Evolutionary conservation across 1,140 invertebrate genomes (phyloP).

Genomic region (Philotrypesis tridentata): DNA sequence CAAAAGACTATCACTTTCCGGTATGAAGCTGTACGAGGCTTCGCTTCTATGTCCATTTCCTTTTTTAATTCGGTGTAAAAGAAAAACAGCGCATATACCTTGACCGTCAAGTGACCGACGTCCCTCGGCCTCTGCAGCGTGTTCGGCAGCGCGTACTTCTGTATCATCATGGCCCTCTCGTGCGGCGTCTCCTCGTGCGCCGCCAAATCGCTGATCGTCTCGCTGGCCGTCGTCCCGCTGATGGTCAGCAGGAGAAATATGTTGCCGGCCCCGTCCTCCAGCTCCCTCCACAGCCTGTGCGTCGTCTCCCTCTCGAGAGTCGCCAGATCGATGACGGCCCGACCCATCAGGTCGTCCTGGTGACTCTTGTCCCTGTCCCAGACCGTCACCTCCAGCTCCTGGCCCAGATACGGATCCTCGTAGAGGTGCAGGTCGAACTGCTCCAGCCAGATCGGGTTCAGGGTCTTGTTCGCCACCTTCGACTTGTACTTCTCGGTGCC

Average conservation of each 20-base stretch:
- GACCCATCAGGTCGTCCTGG: slow-evolving; percentile 91
- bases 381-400: slow-evolving; percentile 91
- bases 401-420: slow-evolving; percentile 87
- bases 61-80: too few species aligned
- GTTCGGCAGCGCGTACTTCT: slow-evolving; percentile 82
- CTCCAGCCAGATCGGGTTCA: slow-evolving; percentile 94
- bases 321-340: slow-evolving; percentile 90
- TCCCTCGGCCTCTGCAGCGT: slow-evolving; percentile 87
- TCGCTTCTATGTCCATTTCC: too few species aligned
- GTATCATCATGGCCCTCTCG: slow-evolving; percentile 79
- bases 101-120: slow-evolving; percentile 91
- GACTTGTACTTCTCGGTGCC: slow-evolving; percentile 99
- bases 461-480: slow-evolving; percentile 89
- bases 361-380: slow-evolving; percentile 90
- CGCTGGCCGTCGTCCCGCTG: slow-evolving; percentile 92
- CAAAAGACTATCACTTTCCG: too few species aligned
- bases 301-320: slow-evolving; percentile 92
- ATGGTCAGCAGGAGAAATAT: slow-evolving; percentile 94
- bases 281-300: slow-evolving; percentile 88
- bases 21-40: too few species aligned
- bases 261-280: slow-evolving; percentile 92
- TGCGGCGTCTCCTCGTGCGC: slow-evolving; percentile 87
- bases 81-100: slow-evolving; percentile 74
- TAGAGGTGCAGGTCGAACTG: slow-evolving; percentile 98
- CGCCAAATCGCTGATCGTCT: slow-evolving; percentile 92